Evolutionary conservation across 2,797 vertebrate genomes (phyloP), one percentile per base, ranked within the genome.

Genomic region (Ctenopoma kingsleyae): DNA sequence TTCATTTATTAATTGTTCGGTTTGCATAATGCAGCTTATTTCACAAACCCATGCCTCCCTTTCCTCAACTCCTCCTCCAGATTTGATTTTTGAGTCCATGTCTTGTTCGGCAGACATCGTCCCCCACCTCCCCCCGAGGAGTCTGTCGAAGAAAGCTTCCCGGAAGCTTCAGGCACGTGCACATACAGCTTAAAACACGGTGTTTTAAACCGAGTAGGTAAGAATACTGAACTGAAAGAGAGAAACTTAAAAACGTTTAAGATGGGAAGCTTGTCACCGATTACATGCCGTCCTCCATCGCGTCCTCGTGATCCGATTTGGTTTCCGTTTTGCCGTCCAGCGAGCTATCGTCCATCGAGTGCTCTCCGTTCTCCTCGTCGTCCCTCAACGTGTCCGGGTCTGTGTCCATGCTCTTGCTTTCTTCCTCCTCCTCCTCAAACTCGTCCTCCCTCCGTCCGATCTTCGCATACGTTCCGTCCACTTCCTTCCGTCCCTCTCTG

Each of bases 271-370:
- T 96, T 95, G 92, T 94, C 94, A 92, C 94, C 76, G 90, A 94
- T 97, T 97, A 98, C 96, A 99, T 97, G 95, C 95, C 97, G 30
- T 98, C 97, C 95, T 98, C 97, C 95, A 95, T 96, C 85, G 93
- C 92, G 94, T 99, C 97, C 96, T 99, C 98, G n/a, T 97, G 98
- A 94, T 99, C 98, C 92, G 97, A 99, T 97, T 99, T 99, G 96
- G 97, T 98, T 97, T 98, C 97, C 94, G 96, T 97, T 94, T 99
- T 99, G 89, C 97, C 97, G 87, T 99, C 98, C 94, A 99, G 94
- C 35, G 98, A 99, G 92, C 98, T 99, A 89, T 99, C 98, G 92
- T 99, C 98, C 97, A 99, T 97, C 85, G 97, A 99, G 92, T 98
- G 98, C 87, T 99, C 97, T 17, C 95, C 97, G 71, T 96, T 96